Percentiles rank a stretch among this genome's conserved stretches.
phyloP scores from a whole-genome alignment of 2,888 invertebrate genomes.

The Thumatha senex region DNA sequence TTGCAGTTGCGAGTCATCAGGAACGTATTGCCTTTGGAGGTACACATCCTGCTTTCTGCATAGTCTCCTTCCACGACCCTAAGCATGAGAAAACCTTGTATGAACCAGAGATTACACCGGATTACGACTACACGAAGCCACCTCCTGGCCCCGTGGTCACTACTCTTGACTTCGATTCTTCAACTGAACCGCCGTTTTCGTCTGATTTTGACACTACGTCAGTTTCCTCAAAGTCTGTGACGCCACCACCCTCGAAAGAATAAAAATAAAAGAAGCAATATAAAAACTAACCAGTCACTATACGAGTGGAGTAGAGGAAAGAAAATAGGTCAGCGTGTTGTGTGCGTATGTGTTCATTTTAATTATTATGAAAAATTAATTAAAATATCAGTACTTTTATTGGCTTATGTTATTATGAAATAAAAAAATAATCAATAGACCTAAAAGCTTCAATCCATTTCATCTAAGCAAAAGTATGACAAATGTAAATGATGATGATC shows the following conservation, averaged over 20 bases:
- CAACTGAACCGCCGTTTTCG: background rate
- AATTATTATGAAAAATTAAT: no score
- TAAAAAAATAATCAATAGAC: background rate
- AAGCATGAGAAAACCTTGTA: constrained; percentile 64
- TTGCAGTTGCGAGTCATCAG: constrained; percentile 63
- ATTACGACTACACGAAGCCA: constrained; percentile 34
- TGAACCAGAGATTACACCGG: constrained; percentile 21
- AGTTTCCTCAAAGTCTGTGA: background rate
- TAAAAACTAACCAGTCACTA: no score
- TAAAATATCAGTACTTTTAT: no score
- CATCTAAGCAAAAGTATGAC: constrained; percentile 33
- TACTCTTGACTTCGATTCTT: constrained; percentile 7
- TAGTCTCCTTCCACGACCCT: constrained; percentile 71
- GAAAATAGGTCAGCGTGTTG: no score
- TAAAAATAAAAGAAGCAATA: background rate
- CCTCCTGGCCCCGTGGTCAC: background rate
- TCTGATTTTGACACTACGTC: background rate
- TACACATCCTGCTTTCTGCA: constrained; percentile 61
- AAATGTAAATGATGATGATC: constrained; percentile 55
- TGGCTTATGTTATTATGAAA: no score
- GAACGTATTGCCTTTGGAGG: constrained; percentile 74
- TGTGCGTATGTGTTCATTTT: no score
- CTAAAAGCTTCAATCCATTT: constrained; percentile 29
- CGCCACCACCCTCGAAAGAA: background rate
- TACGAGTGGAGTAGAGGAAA: no score